phyloP scores from a whole-genome alignment of 1,140 invertebrate species.

The Danaus plexippus region DNA sequence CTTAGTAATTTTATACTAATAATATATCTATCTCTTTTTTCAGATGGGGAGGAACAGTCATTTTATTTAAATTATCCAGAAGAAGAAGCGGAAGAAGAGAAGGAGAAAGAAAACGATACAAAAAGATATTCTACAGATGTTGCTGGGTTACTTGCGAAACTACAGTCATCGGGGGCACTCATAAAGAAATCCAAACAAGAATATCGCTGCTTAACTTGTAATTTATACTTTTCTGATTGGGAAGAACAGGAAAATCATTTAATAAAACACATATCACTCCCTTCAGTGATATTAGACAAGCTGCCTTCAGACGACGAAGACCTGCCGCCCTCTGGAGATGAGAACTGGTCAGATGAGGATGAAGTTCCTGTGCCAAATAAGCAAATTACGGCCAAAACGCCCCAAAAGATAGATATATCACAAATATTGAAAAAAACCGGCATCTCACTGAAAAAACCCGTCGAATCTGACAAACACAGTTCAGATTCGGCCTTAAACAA shows the following conservation, averaged over 20 bases:
- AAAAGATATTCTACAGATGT: constrained; percentile 37
- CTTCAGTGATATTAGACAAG: constrained; percentile 46
- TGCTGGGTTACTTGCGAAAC: constrained; percentile 40
- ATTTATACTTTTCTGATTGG: constrained; percentile 45
- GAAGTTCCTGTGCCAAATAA: constrained; percentile 27
- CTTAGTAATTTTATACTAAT: constrained; percentile 4
- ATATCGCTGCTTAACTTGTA: constrained; percentile 48
- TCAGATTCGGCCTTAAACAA: constrained; percentile 50
- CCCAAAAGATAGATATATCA: constrained; percentile 60
- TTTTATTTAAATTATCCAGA: constrained; percentile 4
- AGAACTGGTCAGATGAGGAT: constrained; percentile 62
- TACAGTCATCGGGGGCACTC: constrained; percentile 50
- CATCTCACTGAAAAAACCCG: constrained; percentile 45
- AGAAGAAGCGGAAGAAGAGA: constrained; percentile 28
- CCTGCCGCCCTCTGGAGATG: constrained; percentile 43
- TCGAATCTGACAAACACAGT: constrained; percentile 26
- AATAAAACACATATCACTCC: constrained; percentile 54
- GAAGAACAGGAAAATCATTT: constrained; percentile 53
- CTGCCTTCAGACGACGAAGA: constrained; percentile 63
- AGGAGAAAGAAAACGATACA: constrained; percentile 27
- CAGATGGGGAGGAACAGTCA: constrained; percentile 41
- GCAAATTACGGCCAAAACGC: constrained; percentile 27
- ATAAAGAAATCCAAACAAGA: constrained; percentile 55
- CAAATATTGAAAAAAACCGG: constrained; percentile 54
- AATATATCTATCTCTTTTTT: constrained; percentile 15